A percentile compares a stretch with the other conserved stretches of the same genome.
phyloP scores from a whole-genome alignment of 2,113 vertebrate genomes.

The Pygoscelis antarcticus region DNA sequence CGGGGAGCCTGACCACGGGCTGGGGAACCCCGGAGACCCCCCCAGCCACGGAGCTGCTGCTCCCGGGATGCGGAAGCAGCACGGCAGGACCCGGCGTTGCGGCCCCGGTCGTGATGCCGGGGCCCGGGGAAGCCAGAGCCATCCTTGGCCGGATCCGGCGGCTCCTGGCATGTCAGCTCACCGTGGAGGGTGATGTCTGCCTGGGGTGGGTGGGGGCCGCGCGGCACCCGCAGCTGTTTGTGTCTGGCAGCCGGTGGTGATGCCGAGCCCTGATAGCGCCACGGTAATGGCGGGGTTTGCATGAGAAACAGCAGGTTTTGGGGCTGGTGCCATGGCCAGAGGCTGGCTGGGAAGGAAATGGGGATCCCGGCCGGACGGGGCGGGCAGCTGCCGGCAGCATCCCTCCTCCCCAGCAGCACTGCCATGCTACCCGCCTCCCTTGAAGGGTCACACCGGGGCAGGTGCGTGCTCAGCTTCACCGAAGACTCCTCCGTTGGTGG shows the following conservation, averaged over 20 bases:
- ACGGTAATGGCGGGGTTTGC: not conserved
- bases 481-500: fast-evolving
- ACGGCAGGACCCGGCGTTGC: fast-evolving
- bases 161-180: not conserved
- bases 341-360: not conserved
- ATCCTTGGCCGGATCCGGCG: fast-evolving
- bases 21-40: not conserved
- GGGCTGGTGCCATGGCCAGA: not conserved
- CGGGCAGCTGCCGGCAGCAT: not conserved
- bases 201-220: not conserved
- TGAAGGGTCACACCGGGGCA: not conserved
- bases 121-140: not conserved
- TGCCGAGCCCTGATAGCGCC: not conserved
- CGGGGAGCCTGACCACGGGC: fast-evolving
- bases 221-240: not conserved
- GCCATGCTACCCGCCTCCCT: not conserved
- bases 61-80: not conserved
- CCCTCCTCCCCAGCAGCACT: fast-evolving
- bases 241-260: not conserved
- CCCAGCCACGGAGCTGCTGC: fast-evolving
- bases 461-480: not conserved
- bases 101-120: fast-evolving
- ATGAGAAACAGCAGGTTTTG: not conserved
- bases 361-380: not conserved
- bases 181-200: not conserved